phyloP scores from a whole-genome alignment of 1,140 invertebrate species.

The Meloidogyne floridensis region DNA sequence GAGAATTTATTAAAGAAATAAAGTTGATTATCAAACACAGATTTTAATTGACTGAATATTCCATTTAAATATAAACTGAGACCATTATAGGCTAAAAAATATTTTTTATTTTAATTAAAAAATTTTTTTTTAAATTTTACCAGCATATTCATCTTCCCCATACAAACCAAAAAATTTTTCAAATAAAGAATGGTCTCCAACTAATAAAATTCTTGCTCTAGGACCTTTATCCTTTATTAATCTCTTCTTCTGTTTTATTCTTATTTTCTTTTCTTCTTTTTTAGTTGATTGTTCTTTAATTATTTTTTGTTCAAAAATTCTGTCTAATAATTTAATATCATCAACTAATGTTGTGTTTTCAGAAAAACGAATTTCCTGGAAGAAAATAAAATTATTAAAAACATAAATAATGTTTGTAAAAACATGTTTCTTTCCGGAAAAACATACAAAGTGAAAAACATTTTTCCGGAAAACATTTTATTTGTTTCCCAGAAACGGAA shows the following conservation, averaged over 20 bases:
- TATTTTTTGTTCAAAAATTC: constrained; percentile 3
- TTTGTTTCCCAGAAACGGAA: too few relatives aligned
- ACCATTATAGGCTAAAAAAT: constrained; percentile 30
- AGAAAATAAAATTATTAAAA: background rate
- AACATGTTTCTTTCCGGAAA: too few relatives aligned
- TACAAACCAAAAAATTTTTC: constrained; percentile 30
- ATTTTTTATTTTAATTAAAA: background rate
- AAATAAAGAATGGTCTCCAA: constrained; percentile 34
- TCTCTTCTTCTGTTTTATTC: constrained; percentile 4
- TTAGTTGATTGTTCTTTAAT: constrained; percentile 13
- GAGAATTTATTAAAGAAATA: background rate
- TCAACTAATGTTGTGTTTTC: constrained; percentile 31
- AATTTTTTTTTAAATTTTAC: constrained; percentile 5
- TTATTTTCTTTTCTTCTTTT: background rate
- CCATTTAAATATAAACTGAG: constrained; percentile 28
- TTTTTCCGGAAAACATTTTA: background rate
- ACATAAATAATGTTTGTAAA: background rate
- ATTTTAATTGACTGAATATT: constrained; percentile 23
- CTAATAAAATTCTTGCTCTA: constrained; percentile 23
- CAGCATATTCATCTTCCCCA: constrained; percentile 32
- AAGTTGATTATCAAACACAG: background rate
- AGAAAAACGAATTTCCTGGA: constrained; percentile 21
- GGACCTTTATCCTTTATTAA: background rate
- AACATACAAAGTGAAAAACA: too few relatives aligned
- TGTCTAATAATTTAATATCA: constrained; percentile 27